phyloP scores from a whole-genome alignment of 2,113 vertebrate genomes.

The Parus major region DNA sequence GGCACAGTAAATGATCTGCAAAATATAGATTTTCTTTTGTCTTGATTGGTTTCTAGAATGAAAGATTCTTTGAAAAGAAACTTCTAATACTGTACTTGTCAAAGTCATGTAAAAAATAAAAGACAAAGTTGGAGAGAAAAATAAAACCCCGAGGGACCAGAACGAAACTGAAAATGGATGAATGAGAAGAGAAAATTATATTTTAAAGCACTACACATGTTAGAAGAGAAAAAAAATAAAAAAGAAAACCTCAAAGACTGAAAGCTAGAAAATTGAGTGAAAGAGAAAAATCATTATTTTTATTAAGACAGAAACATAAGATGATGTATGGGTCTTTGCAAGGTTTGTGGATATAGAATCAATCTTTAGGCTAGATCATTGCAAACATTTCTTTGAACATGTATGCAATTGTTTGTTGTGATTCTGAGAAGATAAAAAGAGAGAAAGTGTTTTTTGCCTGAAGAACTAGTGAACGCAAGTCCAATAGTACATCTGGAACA shows the following conservation, averaged over 20 bases:
- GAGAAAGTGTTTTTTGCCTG: not conserved
- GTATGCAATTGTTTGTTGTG: not conserved
- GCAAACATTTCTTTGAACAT: not conserved
- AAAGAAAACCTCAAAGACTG: not conserved
- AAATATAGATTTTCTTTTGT: slow-evolving; percentile 43
- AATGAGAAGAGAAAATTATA: not conserved
- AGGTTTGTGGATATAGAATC: not conserved
- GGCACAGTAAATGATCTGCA: slow-evolving; percentile 39
- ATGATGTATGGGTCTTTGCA: not conserved
- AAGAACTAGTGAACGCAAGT: not conserved
- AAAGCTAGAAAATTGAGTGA: not conserved
- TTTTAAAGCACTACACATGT: not conserved
- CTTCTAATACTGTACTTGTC: slow-evolving; percentile 22
- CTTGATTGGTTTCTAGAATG: slow-evolving; percentile 13
- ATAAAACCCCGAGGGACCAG: not conserved
- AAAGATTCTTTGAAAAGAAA: slow-evolving; percentile 8
- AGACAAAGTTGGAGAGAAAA: not conserved
- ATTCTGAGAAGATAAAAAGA: not conserved
- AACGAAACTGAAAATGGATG: not conserved
- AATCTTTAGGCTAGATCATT: not conserved
- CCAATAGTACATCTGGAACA: not conserved
- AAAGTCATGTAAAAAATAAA: slow-evolving; percentile 12
- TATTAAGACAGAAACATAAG: not conserved
- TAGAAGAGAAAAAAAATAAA: not conserved
- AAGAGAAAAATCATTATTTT: not conserved